Evolutionary conservation across 2,888 invertebrate genomes (phyloP).

Genomic region (Ommatoiulus sabulosus): DNA sequence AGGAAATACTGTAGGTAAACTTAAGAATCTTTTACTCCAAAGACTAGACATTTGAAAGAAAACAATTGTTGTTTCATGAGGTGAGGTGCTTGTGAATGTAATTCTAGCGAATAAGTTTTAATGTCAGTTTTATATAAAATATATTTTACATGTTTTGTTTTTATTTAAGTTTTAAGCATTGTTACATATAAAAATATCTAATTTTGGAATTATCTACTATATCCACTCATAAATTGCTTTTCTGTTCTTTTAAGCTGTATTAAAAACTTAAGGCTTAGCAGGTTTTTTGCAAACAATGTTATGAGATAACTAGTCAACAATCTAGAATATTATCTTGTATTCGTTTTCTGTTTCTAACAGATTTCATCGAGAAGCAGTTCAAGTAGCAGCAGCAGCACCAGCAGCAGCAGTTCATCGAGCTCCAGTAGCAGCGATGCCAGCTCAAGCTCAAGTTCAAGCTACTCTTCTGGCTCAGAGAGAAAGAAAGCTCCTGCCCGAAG

Average conservation of each 20-base stretch:
- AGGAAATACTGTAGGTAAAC: too few species aligned
- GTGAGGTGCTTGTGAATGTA: neutral
- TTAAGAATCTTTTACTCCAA: neutral
- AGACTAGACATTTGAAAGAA: neutral
- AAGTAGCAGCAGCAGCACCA: constrained; percentile 56
- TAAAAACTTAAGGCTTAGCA: too few species aligned
- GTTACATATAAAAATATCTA: too few species aligned
- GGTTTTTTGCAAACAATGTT: too few species aligned
- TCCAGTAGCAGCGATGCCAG: constrained; percentile 55
- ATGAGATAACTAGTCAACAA: too few species aligned
- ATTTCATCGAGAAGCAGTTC: constrained; percentile 56
- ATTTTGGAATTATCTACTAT: too few species aligned
- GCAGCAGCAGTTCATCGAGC: constrained; percentile 57
- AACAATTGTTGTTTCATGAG: too few species aligned
- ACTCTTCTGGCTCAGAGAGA: neutral
- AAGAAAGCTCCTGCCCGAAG: neutral
- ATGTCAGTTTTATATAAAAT: neutral
- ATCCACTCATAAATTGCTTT: too few species aligned
- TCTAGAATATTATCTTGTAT: too few species aligned
- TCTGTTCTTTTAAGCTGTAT: too few species aligned
- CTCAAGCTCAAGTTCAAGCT: constrained; percentile 57
- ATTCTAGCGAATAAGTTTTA: constrained; percentile 14
- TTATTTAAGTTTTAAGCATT: too few species aligned
- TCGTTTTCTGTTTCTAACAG: neutral
- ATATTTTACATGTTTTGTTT: too few species aligned